Base-by-base conservation (phyloP, 2,888 invertebrate genomes). In the Polyommatus icarus region DNA sequence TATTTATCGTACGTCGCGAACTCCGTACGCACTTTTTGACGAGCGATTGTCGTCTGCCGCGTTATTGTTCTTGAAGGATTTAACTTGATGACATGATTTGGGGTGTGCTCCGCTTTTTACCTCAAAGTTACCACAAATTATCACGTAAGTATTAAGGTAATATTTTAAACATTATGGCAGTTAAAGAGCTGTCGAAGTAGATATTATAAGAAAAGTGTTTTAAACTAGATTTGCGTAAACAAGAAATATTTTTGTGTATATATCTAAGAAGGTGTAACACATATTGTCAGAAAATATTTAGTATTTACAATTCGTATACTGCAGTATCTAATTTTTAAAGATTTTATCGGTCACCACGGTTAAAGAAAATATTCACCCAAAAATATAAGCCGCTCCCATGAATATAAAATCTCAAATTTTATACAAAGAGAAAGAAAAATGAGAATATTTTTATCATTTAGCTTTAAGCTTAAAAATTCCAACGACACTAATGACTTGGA, bases 401-500 rank as follows among this genome's bases (percentile, higher is more conserved):
- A 12, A 67, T 67, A 24, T 61, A 12, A 67, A 24, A 67, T 67
- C 67, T 67, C 29, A 67, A 67, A 67, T 67, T 6, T 67, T 32
- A 32, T 29, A 67, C 29, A 67, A 67, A 29, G 67, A 67, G 29
- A 32, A 15, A 67, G 67, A 29, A 67, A 67, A 67, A 67, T 18
- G 15, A 67, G 15, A 32, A 67, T 67, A 67, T 67, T 67, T 67
- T 32, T 67, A 32, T 67, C 29, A 67, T 67, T 32, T 15, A 29
- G 67, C 67, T 32, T 67, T 10, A 61, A 61, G 24, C 61, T 67
- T 29, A 32, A 67, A 67, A 67, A 67, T 67, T 32, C 18, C 67
- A 67, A 67, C 67, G 29, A 32, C 67, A 32, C 29, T 67, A 29
- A 67, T 67, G 29, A 32, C 67, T 29, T 32, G 67, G 18, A 67